Evolutionary conservation across 2,797 vertebrate species (phyloP).

Genomic region (Karalla daura): DNA sequence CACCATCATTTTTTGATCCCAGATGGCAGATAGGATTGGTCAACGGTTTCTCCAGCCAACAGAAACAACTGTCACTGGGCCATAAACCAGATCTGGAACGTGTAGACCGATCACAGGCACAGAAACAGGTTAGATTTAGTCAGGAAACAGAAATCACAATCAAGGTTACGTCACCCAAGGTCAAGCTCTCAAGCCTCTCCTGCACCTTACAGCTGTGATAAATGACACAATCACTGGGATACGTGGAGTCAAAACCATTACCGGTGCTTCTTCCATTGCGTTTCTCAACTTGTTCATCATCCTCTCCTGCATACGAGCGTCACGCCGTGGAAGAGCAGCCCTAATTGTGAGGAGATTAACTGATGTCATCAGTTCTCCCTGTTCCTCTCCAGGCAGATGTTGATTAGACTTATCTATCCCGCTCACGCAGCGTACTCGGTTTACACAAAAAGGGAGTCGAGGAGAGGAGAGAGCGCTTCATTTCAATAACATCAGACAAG

Average conservation of each 20-base stretch:
- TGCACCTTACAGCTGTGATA: too few species aligned
- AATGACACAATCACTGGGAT: too few species aligned
- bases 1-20: too few species aligned
- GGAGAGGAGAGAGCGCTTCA: constrained; percentile 32
- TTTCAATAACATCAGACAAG: constrained; percentile 59
- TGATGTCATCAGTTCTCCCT: constrained; percentile 61
- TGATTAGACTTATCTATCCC: constrained; percentile 59
- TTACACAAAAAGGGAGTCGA: constrained; percentile 52
- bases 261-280: too few species aligned
- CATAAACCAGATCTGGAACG: neutral
- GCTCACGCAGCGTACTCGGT: constrained; percentile 53
- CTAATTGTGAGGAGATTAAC: constrained; percentile 75
- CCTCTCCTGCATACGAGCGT: constrained; percentile 30
- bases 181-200: too few species aligned
- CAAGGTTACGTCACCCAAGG: too few species aligned
- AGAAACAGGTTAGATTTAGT: neutral
- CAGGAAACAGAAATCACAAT: too few species aligned
- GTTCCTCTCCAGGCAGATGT: constrained; percentile 41
- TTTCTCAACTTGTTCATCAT: constrained; percentile 17
- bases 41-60: neutral
- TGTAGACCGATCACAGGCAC: neutral
- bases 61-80: neutral
- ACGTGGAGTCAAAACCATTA: too few species aligned
- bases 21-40: neutral
- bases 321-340: constrained; percentile 54